phyloP scores from a whole-genome alignment of 2,888 invertebrate species.

The Netelia inedita region DNA sequence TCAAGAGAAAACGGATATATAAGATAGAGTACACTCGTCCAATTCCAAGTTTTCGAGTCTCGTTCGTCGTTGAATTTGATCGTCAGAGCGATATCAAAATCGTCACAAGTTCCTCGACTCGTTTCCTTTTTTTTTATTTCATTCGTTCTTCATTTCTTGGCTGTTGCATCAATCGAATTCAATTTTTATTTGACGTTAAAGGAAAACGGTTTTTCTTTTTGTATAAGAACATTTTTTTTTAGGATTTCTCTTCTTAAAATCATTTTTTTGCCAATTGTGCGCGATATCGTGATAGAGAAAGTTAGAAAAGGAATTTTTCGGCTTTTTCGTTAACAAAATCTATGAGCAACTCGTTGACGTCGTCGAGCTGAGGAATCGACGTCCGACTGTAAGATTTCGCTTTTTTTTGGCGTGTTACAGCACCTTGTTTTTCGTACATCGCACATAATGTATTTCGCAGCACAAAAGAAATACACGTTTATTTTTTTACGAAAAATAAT shows the following conservation, averaged over 20 bases:
- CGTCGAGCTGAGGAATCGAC: neutral
- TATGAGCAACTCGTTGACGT: neutral
- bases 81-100: constrained; percentile 13
- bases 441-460: neutral
- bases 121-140: neutral
- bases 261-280: constrained; percentile 3
- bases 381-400: neutral
- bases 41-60: neutral
- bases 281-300: constrained; percentile 2
- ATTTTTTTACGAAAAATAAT: too few relatives aligned
- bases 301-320: neutral
- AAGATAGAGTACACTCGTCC: neutral
- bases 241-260: neutral
- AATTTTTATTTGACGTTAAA: neutral
- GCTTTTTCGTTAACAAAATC: neutral
- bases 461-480: neutral
- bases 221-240: neutral
- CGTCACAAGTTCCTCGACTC: neutral
- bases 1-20: constrained; percentile 7
- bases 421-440: neutral
- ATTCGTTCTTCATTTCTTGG: neutral
- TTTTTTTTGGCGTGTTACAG: neutral
- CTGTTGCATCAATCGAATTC: neutral
- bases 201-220: neutral
- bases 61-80: neutral